Conservation (phyloP, 2,888 invertebrate genomes). For the Leucoma salicis region DNA sequence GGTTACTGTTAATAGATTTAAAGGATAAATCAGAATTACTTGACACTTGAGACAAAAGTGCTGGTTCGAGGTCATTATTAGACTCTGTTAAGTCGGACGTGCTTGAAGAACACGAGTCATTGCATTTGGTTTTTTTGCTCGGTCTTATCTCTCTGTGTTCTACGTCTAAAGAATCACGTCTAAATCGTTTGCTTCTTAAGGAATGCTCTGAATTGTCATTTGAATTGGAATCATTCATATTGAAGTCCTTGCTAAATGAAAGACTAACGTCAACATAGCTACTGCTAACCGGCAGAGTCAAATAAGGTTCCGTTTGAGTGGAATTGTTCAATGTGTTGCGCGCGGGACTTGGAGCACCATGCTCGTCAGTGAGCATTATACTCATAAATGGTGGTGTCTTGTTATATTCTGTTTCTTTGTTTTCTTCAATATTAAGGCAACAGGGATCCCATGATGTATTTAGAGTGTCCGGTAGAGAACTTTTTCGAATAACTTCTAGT, state of each 20-base stretch:
- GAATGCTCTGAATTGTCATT: slow-evolving; percentile 50
- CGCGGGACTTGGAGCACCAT: slow-evolving; percentile 44
- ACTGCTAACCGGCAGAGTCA: slow-evolving; percentile 39
- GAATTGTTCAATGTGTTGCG: slow-evolving; percentile 46
- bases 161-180: slow-evolving; percentile 50
- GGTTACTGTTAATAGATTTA: slow-evolving; percentile 65
- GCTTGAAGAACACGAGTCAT: slow-evolving; percentile 52
- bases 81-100: slow-evolving; percentile 49
- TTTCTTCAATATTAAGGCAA: slow-evolving; percentile 45
- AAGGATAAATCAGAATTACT: slow-evolving; percentile 67
- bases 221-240: slow-evolving; percentile 44
- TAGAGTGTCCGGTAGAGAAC: slow-evolving; percentile 41
- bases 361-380: slow-evolving; percentile 53
- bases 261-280: slow-evolving; percentile 52
- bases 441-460: slow-evolving; percentile 64
- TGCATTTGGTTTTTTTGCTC: slow-evolving; percentile 61
- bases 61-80: slow-evolving; percentile 31
- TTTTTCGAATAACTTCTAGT: slow-evolving; percentile 65
- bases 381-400: slow-evolving; percentile 60
- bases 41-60: slow-evolving; percentile 45
- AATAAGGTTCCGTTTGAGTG: slow-evolving; percentile 56
- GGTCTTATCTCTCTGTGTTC: slow-evolving; percentile 50
- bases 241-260: slow-evolving; percentile 57
- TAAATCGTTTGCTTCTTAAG: slow-evolving; percentile 52
- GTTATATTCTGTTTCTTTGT: slow-evolving; percentile 40